These are phyloP conservation scores for Odontophorus gujanensis DNA, from an alignment of 2,113 vertebrate species.

Conservation along the genomic window DNA sequence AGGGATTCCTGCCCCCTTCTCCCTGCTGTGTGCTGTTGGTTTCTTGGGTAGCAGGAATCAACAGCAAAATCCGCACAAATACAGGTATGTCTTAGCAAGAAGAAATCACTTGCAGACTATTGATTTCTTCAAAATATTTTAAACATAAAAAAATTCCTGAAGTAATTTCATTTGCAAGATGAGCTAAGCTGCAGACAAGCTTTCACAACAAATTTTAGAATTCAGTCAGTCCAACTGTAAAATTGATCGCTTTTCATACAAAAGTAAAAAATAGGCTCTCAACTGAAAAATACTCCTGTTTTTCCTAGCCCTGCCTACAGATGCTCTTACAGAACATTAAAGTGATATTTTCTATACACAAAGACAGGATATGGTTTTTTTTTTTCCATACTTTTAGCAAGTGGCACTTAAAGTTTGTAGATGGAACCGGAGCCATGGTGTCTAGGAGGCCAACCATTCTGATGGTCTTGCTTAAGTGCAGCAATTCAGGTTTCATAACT, in stretches of 20 bases:
- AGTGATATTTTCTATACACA: conserved; percentile 70
- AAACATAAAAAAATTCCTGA: neutral
- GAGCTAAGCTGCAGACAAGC: neutral
- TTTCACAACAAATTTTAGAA: neutral
- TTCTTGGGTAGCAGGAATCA: neutral
- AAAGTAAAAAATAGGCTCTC: neutral
- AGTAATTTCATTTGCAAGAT: neutral
- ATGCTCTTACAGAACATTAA: conserved; percentile 79
- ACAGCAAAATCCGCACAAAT: neutral
- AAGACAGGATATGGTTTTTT: conserved; percentile 90
- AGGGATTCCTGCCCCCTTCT: neutral
- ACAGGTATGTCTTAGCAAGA: neutral
- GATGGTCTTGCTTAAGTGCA: conserved; percentile 81
- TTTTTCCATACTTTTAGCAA: conserved; percentile 84
- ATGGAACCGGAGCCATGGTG: conserved; percentile 85
- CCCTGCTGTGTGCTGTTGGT: rapidly evolving
- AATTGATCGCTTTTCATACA: rapidly evolving
- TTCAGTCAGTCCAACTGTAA: neutral
- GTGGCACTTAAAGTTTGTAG: conserved; percentile 85
- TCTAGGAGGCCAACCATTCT: conserved; percentile 80
- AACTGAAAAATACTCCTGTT: neutral
- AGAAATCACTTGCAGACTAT: rapidly evolving
- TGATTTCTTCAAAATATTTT: neutral
- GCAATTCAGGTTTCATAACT: conserved; percentile 79
- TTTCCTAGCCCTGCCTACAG: conserved; percentile 54